These are phyloP conservation scores for Otocyon megalotis DNA, from an alignment of 2,113 vertebrate genomes.

Conservation along the genomic window DNA sequence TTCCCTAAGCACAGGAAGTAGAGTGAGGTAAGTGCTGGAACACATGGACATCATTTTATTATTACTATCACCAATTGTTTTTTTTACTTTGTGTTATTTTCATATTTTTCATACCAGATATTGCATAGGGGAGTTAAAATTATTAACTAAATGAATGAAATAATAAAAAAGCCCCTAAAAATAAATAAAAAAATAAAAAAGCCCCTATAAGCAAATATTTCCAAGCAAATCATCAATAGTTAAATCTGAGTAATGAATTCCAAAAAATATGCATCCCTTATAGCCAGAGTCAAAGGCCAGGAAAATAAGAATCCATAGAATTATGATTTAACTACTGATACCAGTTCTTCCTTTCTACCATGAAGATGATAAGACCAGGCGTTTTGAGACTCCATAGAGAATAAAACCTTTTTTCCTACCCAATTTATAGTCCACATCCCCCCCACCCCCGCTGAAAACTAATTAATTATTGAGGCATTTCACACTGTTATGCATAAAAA, in stretches of 20 bases:
- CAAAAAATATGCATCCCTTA: background rate
- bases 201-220: background rate
- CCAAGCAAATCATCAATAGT: background rate
- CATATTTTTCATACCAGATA: background rate
- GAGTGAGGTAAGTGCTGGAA: background rate
- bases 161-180: background rate
- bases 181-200: background rate
- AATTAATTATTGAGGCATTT: background rate
- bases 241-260: background rate
- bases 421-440: background rate
- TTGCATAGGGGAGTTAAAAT: background rate
- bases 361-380: background rate
- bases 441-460: accelerated
- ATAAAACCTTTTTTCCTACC: background rate
- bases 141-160: background rate
- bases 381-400: background rate
- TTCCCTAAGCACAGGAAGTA: background rate
- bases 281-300: background rate
- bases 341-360: background rate
- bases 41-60: background rate
- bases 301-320: background rate
- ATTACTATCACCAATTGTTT: background rate
- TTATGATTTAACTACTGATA: background rate
- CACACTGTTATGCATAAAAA: background rate
- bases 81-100: background rate